These are phyloP conservation scores for Loris lydekkerianus DNA, from an alignment of 2,797 vertebrate genomes.

Conservation along the genomic window DNA sequence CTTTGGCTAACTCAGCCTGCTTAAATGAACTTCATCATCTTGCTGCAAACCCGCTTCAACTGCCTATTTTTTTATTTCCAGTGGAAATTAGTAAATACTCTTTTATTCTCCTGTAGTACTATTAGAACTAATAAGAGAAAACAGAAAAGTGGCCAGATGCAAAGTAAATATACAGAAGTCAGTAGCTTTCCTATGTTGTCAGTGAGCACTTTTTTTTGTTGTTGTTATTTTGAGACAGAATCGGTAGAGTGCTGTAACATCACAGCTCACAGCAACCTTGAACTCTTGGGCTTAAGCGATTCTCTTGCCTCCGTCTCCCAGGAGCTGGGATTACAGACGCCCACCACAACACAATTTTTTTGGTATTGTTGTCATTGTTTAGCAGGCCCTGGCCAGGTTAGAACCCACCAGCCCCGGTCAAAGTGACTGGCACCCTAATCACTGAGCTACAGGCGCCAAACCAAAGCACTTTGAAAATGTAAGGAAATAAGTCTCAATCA, in stretches of 20 bases:
- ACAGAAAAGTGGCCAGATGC: background rate
- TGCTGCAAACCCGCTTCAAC: constrained; percentile 47
- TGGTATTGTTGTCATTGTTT: too few relatives aligned
- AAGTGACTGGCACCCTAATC: too few relatives aligned
- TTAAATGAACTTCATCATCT: constrained; percentile 48
- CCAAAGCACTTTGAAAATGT: constrained; percentile 54
- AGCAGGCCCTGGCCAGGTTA: too few relatives aligned
- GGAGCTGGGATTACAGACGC: too few relatives aligned
- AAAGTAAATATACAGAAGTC: background rate
- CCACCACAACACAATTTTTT: too few relatives aligned
- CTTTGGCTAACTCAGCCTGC: background rate
- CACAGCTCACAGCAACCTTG: too few relatives aligned
- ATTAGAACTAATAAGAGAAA: constrained; percentile 9
- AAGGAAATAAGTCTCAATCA: constrained; percentile 37
- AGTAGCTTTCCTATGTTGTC: background rate
- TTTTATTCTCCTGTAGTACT: background rate
- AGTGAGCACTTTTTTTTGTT: background rate
- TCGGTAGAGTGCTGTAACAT: too few relatives aligned
- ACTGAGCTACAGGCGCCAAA: too few relatives aligned
- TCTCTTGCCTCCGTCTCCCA: too few relatives aligned
- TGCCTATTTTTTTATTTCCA: constrained; percentile 35
- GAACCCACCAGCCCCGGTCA: too few relatives aligned
- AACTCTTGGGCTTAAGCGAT: too few relatives aligned
- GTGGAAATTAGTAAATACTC: constrained; percentile 11
- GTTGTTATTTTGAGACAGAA: too few relatives aligned